phyloP scores from a whole-genome alignment of 2,113 vertebrate species.

The Helogale parvula region DNA sequence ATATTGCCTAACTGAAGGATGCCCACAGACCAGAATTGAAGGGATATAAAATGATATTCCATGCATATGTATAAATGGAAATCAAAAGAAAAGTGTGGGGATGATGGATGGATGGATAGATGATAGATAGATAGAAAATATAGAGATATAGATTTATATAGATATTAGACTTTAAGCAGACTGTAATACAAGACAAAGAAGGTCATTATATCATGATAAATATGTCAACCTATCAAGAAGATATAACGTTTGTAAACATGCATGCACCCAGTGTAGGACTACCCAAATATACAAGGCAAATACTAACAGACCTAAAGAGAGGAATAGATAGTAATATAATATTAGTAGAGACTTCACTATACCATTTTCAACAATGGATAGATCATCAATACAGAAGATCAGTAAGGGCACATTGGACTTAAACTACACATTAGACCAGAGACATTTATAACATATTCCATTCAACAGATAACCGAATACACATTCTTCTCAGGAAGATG shows the following conservation, averaged over 20 bases:
- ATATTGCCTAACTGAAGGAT: not conserved
- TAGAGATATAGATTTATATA: not conserved
- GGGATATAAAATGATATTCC: not conserved
- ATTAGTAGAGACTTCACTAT: not conserved
- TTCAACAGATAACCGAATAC: not conserved
- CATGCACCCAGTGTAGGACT: not conserved
- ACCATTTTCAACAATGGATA: not conserved
- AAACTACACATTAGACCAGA: not conserved
- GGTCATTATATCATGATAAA: not conserved
- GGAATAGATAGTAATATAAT: not conserved
- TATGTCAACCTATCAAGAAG: not conserved
- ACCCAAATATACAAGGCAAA: not conserved
- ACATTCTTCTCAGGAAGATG: not conserved
- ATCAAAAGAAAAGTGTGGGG: not conserved
- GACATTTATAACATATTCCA: not conserved
- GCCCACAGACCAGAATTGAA: not conserved
- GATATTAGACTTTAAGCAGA: not conserved
- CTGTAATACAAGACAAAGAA: not conserved
- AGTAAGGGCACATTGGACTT: not conserved
- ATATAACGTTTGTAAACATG: not conserved
- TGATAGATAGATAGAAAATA: not conserved
- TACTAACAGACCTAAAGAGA: not conserved
- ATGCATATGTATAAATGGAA: not conserved
- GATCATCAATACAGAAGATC: not conserved
- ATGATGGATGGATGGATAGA: too few relatives aligned